Evolutionary conservation across 1,140 invertebrate species (phyloP).

Genomic region (Cotesia vestalis): DNA sequence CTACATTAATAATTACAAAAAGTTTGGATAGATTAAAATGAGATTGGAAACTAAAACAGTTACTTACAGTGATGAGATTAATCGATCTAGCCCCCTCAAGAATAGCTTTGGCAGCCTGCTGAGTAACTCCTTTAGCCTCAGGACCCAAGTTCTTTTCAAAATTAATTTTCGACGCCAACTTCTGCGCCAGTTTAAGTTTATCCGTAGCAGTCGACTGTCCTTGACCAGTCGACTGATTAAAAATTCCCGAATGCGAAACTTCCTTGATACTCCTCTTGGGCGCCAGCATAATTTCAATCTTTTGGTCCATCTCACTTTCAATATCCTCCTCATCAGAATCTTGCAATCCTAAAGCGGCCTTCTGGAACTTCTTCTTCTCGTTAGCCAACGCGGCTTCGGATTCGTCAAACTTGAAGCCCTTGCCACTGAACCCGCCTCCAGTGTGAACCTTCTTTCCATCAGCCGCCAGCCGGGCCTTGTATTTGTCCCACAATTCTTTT

Average conservation of each 20-base stretch:
- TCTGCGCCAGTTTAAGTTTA: slow-evolving; percentile 90
- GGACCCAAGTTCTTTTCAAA: slow-evolving; percentile 85
- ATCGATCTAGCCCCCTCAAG: slow-evolving; percentile 81
- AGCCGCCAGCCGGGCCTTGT: slow-evolving; percentile 86
- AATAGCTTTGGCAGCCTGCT: slow-evolving; percentile 90
- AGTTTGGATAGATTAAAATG: too few species aligned
- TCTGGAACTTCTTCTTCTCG: slow-evolving; percentile 98
- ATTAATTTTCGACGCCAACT: slow-evolving; percentile 89
- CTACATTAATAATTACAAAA: too few species aligned
- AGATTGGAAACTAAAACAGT: slow-evolving; percentile 14
- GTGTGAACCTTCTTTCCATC: slow-evolving; percentile 94
- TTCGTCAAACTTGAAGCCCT: slow-evolving; percentile 99
- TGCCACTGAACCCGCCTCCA: slow-evolving; percentile 94
- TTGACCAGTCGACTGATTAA: slow-evolving; percentile 48
- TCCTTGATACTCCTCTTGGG: slow-evolving; percentile 96
- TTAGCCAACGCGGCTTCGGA: slow-evolving; percentile 94
- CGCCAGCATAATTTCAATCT: slow-evolving; percentile 97
- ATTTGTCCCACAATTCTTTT: slow-evolving; percentile 83
- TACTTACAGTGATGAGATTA: slow-evolving; percentile 79
- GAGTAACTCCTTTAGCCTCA: slow-evolving; percentile 89
- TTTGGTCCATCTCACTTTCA: slow-evolving; percentile 96
- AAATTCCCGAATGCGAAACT: slow-evolving; percentile 68
- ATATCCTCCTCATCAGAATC: slow-evolving; percentile 99
- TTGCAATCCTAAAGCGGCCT: slow-evolving; percentile 92
- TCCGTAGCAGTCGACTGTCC: slow-evolving; percentile 70